Base-by-base conservation (phyloP, 2,113 vertebrate genomes). In the Sula dactylatra region DNA sequence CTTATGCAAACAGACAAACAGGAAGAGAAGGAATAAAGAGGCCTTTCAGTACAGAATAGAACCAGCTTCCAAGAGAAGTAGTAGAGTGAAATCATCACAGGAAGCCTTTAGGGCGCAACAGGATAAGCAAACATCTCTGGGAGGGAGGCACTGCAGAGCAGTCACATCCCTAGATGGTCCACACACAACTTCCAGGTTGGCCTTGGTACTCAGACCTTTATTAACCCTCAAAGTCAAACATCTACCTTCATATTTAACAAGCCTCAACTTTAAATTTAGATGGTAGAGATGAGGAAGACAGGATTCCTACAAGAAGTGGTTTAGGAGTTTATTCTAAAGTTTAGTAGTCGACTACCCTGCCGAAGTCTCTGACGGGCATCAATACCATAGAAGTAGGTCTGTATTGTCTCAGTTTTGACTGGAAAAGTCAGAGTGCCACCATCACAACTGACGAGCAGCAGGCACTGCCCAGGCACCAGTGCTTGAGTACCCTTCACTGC, bases 11-110 rank as follows among this genome's bases (percentile, higher is more conserved):
- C 74, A 80, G 74, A 88, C 44, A 87, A 91, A 94, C 78, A 93
- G 82, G 93, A 82, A 91, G 38, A 62, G 71, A 45, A 88, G 55
- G 76, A 94, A 95, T 77, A 96, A 90, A 95, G 80, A 94, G 8
- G 36, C 34, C 85, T 90, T 94, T 96, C 85, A 94, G 79, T 9
- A 14, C n/a, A 56, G 85, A 96, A 76, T 8, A 44, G 74, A 66
- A 90, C 27, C 84, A 77, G 78, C 42, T 83, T 55, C 85, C 87
- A 86, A 66, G 79, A 73, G 82, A 52, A 69, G 90, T 31, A 82
- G 31, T 1, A 32, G 32, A 90, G 34, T 82, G 79, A 82, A 90
- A 85, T 50, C 91, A 91, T 52, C 70, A 24, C 73, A 92, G 61
- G 86, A 96, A 93, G 73, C 47, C 52, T 69, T 64, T 4, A 61